phyloP scores from a whole-genome alignment of 2,113 vertebrate genomes.

The Oreochromis niloticus region DNA sequence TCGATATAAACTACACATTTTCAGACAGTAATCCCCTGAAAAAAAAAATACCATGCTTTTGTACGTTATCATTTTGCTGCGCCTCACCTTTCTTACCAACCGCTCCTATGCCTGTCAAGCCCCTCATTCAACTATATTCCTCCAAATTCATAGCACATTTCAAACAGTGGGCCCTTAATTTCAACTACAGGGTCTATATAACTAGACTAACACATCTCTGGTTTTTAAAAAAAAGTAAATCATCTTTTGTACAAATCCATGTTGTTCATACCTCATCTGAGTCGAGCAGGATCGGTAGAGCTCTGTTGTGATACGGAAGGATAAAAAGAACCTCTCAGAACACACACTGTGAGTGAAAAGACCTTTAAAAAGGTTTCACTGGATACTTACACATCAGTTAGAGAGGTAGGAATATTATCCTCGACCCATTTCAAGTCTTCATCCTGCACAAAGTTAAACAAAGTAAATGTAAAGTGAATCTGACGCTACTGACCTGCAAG shows the following conservation, averaged over 20 bases:
- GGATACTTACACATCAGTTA: slow-evolving; percentile 75
- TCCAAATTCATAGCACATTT: not conserved
- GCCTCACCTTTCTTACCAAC: not conserved
- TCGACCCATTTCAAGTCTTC: slow-evolving; percentile 82
- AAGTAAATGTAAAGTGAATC: not conserved
- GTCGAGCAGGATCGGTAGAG: slow-evolving; percentile 77
- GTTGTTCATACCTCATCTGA: slow-evolving; percentile 75
- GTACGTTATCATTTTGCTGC: not conserved
- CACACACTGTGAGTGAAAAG: not conserved
- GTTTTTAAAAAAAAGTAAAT: not conserved
- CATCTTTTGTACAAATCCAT: not conserved
- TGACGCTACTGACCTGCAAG: not conserved
- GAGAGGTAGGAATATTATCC: slow-evolving; percentile 78
- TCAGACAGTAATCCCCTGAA: not conserved
- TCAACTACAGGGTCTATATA: not conserved
- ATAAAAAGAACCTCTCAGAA: not conserved
- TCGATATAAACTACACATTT: not conserved
- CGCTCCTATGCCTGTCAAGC: not conserved
- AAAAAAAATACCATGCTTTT: not conserved
- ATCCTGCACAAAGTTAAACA: slow-evolving; percentile 57
- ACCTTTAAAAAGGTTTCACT: not conserved
- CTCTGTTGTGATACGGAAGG: slow-evolving; percentile 53
- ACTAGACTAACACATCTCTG: not conserved
- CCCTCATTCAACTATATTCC: not conserved
- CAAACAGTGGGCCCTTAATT: not conserved